Conservation (phyloP, 2,113 vertebrate species). For the Gymnogyps californianus region DNA sequence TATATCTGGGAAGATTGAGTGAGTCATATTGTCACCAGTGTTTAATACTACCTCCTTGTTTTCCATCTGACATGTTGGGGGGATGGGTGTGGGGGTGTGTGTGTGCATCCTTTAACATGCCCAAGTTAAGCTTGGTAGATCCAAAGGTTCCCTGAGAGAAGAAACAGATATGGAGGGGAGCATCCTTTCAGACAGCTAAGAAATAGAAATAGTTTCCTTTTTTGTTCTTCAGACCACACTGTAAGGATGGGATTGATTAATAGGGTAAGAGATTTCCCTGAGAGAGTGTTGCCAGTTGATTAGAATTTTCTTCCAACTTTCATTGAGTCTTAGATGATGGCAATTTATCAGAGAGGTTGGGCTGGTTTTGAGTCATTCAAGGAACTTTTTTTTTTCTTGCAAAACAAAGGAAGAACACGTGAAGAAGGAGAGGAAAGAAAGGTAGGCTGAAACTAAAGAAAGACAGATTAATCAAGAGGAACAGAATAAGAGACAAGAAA, state of each 20-base stretch:
- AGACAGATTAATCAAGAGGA: background rate
- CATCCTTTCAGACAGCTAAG: background rate
- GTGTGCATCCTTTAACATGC: background rate
- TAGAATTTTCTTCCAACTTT: background rate
- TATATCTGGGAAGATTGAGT: background rate
- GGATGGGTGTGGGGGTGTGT: fast-evolving
- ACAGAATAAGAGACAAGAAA: background rate
- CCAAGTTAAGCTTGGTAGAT: background rate
- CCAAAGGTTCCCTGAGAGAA: background rate
- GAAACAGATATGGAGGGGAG: background rate
- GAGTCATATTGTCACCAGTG: background rate
- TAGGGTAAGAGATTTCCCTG: background rate
- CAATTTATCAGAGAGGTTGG: background rate
- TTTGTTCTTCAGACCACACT: background rate
- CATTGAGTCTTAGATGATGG: background rate
- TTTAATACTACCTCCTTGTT: background rate
- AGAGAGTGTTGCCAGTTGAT: background rate
- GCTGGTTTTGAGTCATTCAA: background rate
- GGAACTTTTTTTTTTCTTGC: background rate
- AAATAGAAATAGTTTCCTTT: background rate
- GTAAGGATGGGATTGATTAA: background rate
- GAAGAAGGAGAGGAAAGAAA: background rate
- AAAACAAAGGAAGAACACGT: background rate
- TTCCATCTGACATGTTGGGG: background rate
- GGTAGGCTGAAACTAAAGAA: background rate